Base-by-base conservation (phyloP, 2,888 invertebrate species). In the Andrena praecox region DNA sequence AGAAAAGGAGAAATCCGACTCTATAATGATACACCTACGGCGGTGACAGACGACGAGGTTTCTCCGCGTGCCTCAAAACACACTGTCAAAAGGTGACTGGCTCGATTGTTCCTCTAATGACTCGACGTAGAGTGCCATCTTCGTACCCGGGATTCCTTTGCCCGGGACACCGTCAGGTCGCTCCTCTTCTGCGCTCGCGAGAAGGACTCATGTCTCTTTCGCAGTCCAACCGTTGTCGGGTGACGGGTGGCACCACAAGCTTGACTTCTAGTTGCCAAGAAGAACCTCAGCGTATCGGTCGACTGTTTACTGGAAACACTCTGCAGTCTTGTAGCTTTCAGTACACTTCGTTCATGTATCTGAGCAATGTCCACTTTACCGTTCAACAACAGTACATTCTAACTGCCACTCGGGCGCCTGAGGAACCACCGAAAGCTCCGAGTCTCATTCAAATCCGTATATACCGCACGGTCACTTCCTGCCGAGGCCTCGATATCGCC, bases 11-110 rank as follows among this genome's bases (percentile, higher is more conserved):
- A 67, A 60, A 70, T 60, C 52, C 62, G 67, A 68, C 63, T 84
- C 59, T 80, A 54, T 78, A 80, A 84, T 78, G 64, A 67, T 84
- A 77, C 84, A 82, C 82, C 80, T 71, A 86, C 82, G 77, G 74
- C 42, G 27, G 56, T 35, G 33, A 31, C 74, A 79, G 62, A 48
- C 72, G 62, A 63, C 54, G 48, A 59, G 77, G 74, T 86, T 80
- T 80, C 68, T 80, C 74, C 60, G 54, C 12, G 69, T 31, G 20
- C n/a, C 10, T 31, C 42, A 10, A 33, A 35, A 8, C 31, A 31
- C 63, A 50, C 48, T 69, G 64, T 72, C 67, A 6, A 64, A 42
- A 42, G 50, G 6, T 20, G 33, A 24, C 54, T 3, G 54, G 20
- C 59, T 50, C 64, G 79, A 78, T 80, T 68, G 79, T 72, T 56